Evolutionary conservation across 2,888 invertebrate genomes (phyloP).

Genomic region (Ectobius pallidus): DNA sequence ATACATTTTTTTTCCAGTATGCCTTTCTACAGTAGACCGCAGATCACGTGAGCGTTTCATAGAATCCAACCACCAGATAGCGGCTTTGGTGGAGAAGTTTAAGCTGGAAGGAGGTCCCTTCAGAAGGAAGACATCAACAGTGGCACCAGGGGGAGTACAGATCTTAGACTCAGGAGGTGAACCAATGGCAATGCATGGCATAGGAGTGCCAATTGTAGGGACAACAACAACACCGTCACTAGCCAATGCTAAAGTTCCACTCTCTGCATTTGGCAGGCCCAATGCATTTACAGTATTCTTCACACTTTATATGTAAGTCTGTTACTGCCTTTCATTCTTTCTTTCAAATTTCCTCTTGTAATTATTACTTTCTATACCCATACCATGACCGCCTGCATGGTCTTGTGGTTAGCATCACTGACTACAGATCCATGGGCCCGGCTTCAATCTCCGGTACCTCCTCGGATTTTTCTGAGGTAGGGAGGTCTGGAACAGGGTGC

Average conservation of each 20-base stretch:
- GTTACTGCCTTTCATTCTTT: no score
- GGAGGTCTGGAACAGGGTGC: no score
- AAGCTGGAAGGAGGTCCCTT: conserved; percentile 82
- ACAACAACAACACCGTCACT: conserved; percentile 37
- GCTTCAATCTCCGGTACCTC: no score
- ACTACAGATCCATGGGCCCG: no score
- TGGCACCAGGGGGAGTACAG: conserved; percentile 20
- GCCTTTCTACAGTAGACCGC: conserved; percentile 76
- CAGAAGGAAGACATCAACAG: conserved; percentile 50
- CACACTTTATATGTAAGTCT: conserved; percentile 69
- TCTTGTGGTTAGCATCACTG: no score
- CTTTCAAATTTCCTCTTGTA: no score
- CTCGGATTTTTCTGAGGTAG: no score
- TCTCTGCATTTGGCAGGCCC: conserved; percentile 76
- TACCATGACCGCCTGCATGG: no score
- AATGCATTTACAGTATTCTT: conserved; percentile 70
- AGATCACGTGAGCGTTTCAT: conserved; percentile 88
- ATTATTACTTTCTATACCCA: no score
- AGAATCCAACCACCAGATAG: conserved; percentile 93
- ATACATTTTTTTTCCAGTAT: conserved; percentile 61
- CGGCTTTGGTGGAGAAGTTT: conserved; percentile 89
- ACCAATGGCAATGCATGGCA: conserved; percentile 44
- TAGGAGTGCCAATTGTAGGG: conserved; percentile 7
- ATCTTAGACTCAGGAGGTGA: conserved; percentile 50
- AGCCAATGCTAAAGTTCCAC: conserved; percentile 67